phyloP scores from a whole-genome alignment of 2,797 vertebrate species.

The Mallotus villosus region DNA sequence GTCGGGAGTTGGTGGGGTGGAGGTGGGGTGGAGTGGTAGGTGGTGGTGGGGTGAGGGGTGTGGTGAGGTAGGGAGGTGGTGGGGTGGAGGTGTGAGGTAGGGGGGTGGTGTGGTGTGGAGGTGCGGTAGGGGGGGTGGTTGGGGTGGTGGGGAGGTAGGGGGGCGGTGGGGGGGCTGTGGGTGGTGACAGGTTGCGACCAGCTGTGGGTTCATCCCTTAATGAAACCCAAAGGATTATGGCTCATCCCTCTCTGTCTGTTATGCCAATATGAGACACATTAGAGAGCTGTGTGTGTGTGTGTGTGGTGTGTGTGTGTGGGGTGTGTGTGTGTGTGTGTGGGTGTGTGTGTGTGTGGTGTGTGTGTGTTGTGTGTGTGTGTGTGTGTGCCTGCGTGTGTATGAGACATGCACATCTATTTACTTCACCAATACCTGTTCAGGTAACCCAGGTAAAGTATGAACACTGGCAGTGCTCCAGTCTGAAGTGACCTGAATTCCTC shows the following conservation, averaged over 20 bases:
- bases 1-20: conserved; percentile 10
- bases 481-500: conserved; percentile 28
- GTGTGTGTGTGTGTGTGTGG: conserved; percentile 1
- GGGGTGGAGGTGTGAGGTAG: conserved; percentile 32
- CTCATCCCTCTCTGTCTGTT: conserved; percentile 42
- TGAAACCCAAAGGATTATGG: conserved; percentile 34
- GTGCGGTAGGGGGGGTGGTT: conserved; percentile 46
- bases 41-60: conserved; percentile 38
- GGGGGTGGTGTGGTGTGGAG: conserved; percentile 7
- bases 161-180: conserved; percentile 16
- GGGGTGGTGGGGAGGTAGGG: conserved; percentile 38
- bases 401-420: not conserved
- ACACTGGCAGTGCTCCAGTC: not conserved
- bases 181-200: conserved; percentile 68
- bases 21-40: conserved; percentile 44
- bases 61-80: not conserved
- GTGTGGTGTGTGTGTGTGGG: conserved; percentile 1
- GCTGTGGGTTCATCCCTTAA: conserved; percentile 54
- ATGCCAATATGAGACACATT: conserved; percentile 17
- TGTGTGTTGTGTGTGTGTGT: not conserved
- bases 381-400: not conserved
- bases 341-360: conserved; percentile 3
- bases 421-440: not conserved
- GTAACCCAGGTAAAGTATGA: not conserved
- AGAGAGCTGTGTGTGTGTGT: conserved; percentile 12